Evolutionary conservation across 2,113 vertebrate species (phyloP), one percentile per base, ranked within the genome.

Genomic region (Poecile atricapillus): DNA sequence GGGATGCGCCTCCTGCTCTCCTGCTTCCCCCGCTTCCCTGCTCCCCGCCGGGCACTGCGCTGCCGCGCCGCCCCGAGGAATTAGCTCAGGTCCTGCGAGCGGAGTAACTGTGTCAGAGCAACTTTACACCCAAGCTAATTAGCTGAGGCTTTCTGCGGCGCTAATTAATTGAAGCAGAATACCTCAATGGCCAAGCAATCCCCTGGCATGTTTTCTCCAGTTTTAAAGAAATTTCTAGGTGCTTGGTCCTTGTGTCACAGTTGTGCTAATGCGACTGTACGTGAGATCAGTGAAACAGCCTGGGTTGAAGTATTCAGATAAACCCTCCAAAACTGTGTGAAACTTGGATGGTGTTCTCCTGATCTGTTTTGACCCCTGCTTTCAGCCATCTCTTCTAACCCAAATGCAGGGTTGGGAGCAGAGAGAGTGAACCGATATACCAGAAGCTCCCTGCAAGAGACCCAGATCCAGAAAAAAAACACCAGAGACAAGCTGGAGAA

Each of bases 91-190:
- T 39, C 58, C 60, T n/a, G 53, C 35, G 4, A 41, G 47, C 4
- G 0, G 24, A 73, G 1, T 49, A 83, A 77, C 85, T 92, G 63
- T 93, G 88, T 88, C 85, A 73, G 17, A 53, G 88, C 65, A 75
- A 62, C 70, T 62, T 46, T 69, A 93, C 67, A 80, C 82, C 83
- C 31, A 0, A 60, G 82, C 79, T 88, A 76, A 91, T 95, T 79
- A 91, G 22, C 49, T 7, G 41, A 68, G 75, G 58, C 55, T 83
- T 88, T 69, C 79, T 35, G 79, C 37, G 8, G 62, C 67, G 41
- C 92, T 93, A 83, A 93, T 95, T 96, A 94, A 8, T 43, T 59
- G 90, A 73, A 73, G 85, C 79, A 7, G 50, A 64, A 79, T 50
- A 39, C 46, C n/a, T 85, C 62, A 11, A 9, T 22, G 62, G 37